Evolutionary conservation across 2,113 vertebrate species (phyloP), one percentile per base, ranked within the genome.

Genomic region (Sphyrna mokarran): DNA sequence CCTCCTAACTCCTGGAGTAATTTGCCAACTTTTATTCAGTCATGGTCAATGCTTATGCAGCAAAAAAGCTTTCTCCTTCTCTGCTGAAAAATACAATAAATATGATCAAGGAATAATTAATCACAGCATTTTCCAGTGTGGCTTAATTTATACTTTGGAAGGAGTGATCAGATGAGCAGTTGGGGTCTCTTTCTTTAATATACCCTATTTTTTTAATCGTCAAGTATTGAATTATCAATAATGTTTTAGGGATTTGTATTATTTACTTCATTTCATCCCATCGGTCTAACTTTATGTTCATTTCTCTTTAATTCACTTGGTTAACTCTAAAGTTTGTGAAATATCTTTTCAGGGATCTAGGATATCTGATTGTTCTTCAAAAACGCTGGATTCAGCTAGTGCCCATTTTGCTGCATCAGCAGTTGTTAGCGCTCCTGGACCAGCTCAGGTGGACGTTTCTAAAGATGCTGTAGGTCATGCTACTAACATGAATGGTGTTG

Each of bases 371-470:
- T 98, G 98, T 70, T 97, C 98, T 97, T 98, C 98, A 66, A 98
- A 99, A 98, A 98, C 98, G 85, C 98, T 99, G 94, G 98, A 99
- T 97, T 99, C 98, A 85, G 98, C 98, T 96, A 98, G 98, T 26
- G 98, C 98, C 97, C 98, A 98, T 96, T 99, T 99, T 97, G 98
- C 98, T 97, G 98, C 98, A 43, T 99, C 98, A 1, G 98, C 98
- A 87, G 98, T 99, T 97, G 97, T 99, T 95, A 98, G 98, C 96
- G 97, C 98, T 7, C 98, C 98, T 29, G 97, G 97, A 96, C 97
- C 98, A 1, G 96, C 97, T 95, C 98, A 97, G 96, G 96, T 97
- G 69, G 97, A 98, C 96, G 97, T 96, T 76, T 48, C 97, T 66
- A 98, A 98, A 98, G 98, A 98, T 91, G 98, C 96, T 97, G 96